Evolutionary conservation across 2,888 invertebrate species (phyloP).

Genomic region (Phytoseiulus persimilis): DNA sequence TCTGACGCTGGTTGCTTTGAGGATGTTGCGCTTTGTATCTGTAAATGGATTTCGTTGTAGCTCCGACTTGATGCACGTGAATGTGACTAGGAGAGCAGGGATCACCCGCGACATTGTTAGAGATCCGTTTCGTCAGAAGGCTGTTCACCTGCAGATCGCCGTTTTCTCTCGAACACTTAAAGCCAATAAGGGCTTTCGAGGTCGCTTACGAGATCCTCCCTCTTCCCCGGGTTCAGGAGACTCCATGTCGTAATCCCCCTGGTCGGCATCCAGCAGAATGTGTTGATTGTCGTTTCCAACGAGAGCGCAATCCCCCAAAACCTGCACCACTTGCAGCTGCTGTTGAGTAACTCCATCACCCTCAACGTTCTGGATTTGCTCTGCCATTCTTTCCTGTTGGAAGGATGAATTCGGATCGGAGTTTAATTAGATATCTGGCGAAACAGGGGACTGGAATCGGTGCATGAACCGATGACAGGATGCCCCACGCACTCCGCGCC

Average conservation of each 20-base stretch:
- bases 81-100: no score
- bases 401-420: not conserved
- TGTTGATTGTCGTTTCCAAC: slow-evolving; percentile 26
- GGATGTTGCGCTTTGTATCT: slow-evolving; percentile 35
- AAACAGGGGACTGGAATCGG: no score
- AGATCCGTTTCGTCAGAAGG: no score
- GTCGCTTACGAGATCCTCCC: not conserved
- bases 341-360: not conserved
- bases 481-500: no score
- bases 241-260: not conserved
- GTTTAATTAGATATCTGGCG: no score
- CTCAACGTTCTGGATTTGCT: not conserved
- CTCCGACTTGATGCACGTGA: not conserved
- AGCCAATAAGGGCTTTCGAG: slow-evolving; percentile 11
- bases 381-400: not conserved
- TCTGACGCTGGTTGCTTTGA: slow-evolving; percentile 19
- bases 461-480: no score
- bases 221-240: not conserved
- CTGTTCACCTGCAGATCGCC: slow-evolving; percentile 12
- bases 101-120: no score
- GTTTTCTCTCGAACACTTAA: slow-evolving; percentile 27
- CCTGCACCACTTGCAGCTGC: slow-evolving; percentile 26
- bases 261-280: not conserved
- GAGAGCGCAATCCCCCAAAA: not conserved
- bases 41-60: not conserved